These are phyloP conservation scores for Salvelinus namaycush DNA, from an alignment of 2,113 vertebrate species.

Conservation along the genomic window DNA sequence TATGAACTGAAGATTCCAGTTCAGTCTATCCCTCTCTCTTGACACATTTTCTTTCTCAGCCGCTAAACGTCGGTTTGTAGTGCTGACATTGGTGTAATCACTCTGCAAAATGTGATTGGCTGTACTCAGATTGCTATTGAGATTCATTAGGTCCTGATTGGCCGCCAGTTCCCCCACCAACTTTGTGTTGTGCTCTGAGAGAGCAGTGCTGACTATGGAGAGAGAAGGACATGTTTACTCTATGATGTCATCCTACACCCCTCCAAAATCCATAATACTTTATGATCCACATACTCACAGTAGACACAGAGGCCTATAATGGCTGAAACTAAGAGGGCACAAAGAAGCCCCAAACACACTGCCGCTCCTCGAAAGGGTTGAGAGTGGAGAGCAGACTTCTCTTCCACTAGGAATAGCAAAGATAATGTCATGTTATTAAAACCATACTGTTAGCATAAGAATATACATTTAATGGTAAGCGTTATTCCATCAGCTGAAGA, in stretches of 20 bases:
- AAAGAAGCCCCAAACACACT: conserved; percentile 25
- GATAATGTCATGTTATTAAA: neutral
- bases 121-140: neutral
- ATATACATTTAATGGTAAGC: too few species aligned
- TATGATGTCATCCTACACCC: neutral
- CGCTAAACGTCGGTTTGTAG: neutral
- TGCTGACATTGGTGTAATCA: neutral
- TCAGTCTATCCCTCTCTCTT: accelerated
- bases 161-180: neutral
- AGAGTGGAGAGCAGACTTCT: neutral
- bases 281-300: conserved; percentile 27
- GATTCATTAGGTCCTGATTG: neutral
- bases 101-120: neutral
- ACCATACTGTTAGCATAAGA: neutral
- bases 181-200: neutral
- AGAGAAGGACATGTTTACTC: neutral
- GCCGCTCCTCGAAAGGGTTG: neutral
- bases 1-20: conserved; percentile 11
- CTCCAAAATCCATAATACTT: neutral
- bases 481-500: neutral
- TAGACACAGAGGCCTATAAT: conserved; percentile 20
- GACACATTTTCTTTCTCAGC: neutral
- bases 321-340: conserved; percentile 18
- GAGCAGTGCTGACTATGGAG: conserved; percentile 12
- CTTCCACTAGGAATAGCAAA: conserved; percentile 8